These are phyloP conservation scores for Meriones unguiculatus DNA, from an alignment of 2,113 vertebrate species.

Conservation along the genomic window DNA sequence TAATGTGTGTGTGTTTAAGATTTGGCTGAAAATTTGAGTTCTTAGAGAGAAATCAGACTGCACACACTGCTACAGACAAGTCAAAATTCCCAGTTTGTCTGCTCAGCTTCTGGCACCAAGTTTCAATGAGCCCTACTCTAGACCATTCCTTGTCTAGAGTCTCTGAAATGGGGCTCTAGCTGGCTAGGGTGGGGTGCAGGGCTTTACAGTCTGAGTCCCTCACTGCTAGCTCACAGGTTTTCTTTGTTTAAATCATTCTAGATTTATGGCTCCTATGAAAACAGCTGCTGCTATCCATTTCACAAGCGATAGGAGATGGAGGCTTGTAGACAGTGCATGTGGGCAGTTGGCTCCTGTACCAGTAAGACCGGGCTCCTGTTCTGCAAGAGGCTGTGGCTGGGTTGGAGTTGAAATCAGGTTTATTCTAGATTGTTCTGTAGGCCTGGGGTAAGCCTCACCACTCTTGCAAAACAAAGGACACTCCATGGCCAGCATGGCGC, in stretches of 20 bases:
- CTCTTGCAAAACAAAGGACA: slow-evolving; percentile 64
- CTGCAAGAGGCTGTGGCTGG: background rate
- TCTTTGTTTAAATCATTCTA: background rate
- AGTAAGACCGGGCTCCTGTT: slow-evolving; percentile 24
- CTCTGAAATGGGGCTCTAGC: background rate
- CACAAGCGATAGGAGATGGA: slow-evolving; percentile 75
- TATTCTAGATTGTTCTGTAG: slow-evolving; percentile 73
- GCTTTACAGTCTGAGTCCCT: background rate
- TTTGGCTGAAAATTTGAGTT: background rate
- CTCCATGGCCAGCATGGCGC: background rate
- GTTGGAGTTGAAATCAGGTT: background rate
- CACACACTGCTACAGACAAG: background rate
- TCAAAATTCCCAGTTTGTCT: background rate
- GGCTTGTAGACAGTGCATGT: slow-evolving; percentile 47
- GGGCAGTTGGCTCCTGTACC: slow-evolving; percentile 68
- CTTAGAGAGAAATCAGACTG: background rate
- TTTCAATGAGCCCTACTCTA: background rate
- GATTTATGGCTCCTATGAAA: slow-evolving; percentile 72
- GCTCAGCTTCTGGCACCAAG: background rate
- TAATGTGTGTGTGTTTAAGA: background rate
- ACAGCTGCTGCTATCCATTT: slow-evolving; percentile 53
- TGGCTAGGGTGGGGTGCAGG: background rate
- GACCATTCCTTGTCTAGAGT: background rate
- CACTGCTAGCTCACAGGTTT: slow-evolving; percentile 44
- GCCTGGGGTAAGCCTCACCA: slow-evolving; percentile 55